A percentile compares a stretch with the other conserved stretches of the same genome.
Conservation (phyloP, 2,797 vertebrate species). For the Clarias platycephalus region DNA sequence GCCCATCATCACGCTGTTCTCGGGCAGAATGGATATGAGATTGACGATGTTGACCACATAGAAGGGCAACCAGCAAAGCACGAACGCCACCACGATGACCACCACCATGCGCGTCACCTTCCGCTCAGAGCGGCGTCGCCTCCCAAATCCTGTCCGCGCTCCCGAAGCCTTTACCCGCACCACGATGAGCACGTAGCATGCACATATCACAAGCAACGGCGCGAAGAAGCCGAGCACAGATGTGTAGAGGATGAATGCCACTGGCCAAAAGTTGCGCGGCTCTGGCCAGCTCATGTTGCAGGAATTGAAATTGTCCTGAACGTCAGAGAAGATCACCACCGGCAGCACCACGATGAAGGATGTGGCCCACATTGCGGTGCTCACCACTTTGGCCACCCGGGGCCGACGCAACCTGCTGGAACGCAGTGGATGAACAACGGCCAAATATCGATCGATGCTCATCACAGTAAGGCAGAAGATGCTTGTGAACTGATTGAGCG, state of each 20-base stretch:
- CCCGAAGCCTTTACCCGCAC: conserved; percentile 90
- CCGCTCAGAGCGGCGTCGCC: conserved; percentile 87
- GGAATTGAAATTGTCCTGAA: conserved; percentile 86
- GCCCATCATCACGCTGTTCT: conserved; percentile 84
- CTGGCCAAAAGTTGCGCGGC: conserved; percentile 85
- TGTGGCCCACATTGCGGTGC: conserved; percentile 85
- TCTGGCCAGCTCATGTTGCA: conserved; percentile 98
- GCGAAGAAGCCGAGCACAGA: conserved; percentile 91
- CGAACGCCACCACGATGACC: conserved; percentile 89
- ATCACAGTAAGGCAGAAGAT: conserved; percentile 97
- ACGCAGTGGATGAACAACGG: conserved; percentile 90
- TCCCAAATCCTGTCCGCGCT: conserved; percentile 81
- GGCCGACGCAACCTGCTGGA: conserved; percentile 91
- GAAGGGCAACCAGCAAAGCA: conserved; percentile 96
- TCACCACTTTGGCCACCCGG: conserved; percentile 87
- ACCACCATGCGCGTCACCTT: conserved; percentile 96
- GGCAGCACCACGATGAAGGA: conserved; percentile 93
- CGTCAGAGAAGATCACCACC: conserved; percentile 90
- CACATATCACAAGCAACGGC: conserved; percentile 90
- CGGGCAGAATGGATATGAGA: conserved; percentile 87
- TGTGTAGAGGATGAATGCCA: conserved; percentile 93
- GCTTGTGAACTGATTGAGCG: conserved; percentile 96
- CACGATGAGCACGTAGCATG: conserved; percentile 93
- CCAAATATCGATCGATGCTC: conserved; percentile 94
- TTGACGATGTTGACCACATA: conserved; percentile 95